Percentiles rank a stretch among this genome's conserved stretches.
Conservation (phyloP, 2,888 invertebrate genomes). For the Allygus modestus region DNA sequence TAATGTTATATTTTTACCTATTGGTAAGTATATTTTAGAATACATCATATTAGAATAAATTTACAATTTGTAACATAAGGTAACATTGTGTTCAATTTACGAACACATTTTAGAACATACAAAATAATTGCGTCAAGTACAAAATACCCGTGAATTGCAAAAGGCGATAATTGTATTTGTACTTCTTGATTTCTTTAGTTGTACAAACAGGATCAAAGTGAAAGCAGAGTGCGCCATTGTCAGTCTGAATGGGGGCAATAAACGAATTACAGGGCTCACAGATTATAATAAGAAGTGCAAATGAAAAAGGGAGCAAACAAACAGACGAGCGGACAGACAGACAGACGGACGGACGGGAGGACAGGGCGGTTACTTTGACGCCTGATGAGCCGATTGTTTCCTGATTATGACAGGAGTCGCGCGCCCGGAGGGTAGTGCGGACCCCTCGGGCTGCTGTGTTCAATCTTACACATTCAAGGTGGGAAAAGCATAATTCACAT, state of each 20-base stretch:
- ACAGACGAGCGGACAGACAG: constrained; percentile 33
- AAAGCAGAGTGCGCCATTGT: constrained; percentile 24
- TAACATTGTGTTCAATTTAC: no score
- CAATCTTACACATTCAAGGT: no score
- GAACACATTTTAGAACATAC: no score
- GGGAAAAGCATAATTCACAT: no score
- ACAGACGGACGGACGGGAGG: constrained; percentile 19
- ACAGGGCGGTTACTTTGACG: constrained; percentile 53
- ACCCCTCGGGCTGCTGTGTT: no score
- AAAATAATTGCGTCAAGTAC: background rate
- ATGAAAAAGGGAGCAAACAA: constrained; percentile 55
- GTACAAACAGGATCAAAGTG: constrained; percentile 18
- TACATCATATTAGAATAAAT: no score
- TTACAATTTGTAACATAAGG: no score
- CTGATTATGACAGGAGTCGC: constrained; percentile 18
- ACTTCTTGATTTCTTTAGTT: background rate
- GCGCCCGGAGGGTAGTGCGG: background rate
- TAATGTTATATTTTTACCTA: no score
- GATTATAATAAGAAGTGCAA: constrained; percentile 59
- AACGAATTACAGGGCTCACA: constrained; percentile 51
- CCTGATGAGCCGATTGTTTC: constrained; percentile 53
- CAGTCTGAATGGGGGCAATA: constrained; percentile 43
- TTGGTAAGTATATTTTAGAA: no score
- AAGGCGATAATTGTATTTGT: background rate
- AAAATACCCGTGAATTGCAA: background rate